Conservation (phyloP, 2,888 invertebrate species). For the Drosophila nr. perissopoda region DNA sequence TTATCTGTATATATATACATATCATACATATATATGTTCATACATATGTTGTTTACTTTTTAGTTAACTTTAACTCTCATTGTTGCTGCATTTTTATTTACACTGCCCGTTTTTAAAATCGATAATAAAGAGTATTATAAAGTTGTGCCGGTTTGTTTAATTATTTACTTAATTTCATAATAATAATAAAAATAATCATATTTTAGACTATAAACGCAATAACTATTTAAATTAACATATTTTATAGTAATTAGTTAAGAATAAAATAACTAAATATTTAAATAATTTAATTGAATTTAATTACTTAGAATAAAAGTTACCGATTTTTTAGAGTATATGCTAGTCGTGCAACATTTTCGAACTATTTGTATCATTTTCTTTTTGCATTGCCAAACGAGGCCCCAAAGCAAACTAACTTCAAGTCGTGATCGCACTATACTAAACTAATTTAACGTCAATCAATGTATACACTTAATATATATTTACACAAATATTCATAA, state of each 20-base stretch:
- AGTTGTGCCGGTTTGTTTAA: background rate
- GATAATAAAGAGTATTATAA: background rate
- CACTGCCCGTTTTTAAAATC: background rate
- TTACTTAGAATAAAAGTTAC: background rate
- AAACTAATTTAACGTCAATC: conserved; percentile 45
- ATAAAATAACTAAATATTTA: background rate
- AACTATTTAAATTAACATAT: background rate
- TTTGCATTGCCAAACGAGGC: conserved; percentile 41
- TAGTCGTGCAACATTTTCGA: background rate
- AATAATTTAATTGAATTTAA: background rate
- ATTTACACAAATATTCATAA: conserved; percentile 3
- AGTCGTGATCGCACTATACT: conserved; percentile 64
- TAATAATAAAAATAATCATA: background rate
- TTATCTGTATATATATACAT: background rate
- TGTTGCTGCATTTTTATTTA: conserved; percentile 1
- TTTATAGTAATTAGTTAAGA: background rate
- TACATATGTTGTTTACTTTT: background rate
- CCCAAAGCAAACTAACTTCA: conserved; percentile 24
- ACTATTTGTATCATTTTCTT: background rate
- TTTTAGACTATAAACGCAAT: background rate
- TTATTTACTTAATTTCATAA: background rate
- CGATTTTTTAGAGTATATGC: background rate
- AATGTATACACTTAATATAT: conserved; percentile 26
- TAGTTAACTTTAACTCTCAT: conserved; percentile 1
- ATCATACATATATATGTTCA: background rate